These are phyloP conservation scores for Ladona fulva DNA, from an alignment of 1,140 invertebrate species.

Conservation along the genomic window DNA sequence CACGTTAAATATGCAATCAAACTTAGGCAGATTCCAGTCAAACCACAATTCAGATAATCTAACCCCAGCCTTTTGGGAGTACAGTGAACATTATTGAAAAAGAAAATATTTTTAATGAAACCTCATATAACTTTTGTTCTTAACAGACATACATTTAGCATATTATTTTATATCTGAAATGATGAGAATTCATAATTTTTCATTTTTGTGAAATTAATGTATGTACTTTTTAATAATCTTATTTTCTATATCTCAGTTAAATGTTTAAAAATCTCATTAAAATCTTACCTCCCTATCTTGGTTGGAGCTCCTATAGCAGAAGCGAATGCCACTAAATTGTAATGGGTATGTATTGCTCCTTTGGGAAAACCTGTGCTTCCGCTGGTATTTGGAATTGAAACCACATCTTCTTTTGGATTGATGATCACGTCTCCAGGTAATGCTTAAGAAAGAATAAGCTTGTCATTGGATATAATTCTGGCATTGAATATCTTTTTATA, in stretches of 20 bases:
- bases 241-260: neutral
- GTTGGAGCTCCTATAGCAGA: neutral
- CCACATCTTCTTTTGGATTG: slow-evolving; percentile 16
- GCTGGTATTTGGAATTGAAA: slow-evolving; percentile 16
- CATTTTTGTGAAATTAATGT: neutral
- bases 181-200: neutral
- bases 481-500: neutral
- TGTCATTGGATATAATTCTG: neutral
- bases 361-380: slow-evolving; percentile 17
- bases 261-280: neutral
- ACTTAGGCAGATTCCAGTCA: too few relatives aligned
- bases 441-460: neutral
- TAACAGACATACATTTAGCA: neutral
- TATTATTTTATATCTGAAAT: neutral
- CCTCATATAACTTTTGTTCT: too few relatives aligned
- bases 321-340: slow-evolving; percentile 9
- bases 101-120: too few relatives aligned
- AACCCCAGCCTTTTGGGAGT: too few relatives aligned
- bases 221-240: neutral
- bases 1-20: too few relatives aligned
- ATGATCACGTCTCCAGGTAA: slow-evolving; percentile 7
- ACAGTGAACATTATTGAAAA: too few relatives aligned
- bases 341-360: slow-evolving; percentile 16
- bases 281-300: neutral
- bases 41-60: too few relatives aligned